A percentile compares a stretch with the other conserved stretches of the same genome.
Evolutionary conservation across 2,888 invertebrate species (phyloP).

Genomic region (Toxonevra muliebris): DNA sequence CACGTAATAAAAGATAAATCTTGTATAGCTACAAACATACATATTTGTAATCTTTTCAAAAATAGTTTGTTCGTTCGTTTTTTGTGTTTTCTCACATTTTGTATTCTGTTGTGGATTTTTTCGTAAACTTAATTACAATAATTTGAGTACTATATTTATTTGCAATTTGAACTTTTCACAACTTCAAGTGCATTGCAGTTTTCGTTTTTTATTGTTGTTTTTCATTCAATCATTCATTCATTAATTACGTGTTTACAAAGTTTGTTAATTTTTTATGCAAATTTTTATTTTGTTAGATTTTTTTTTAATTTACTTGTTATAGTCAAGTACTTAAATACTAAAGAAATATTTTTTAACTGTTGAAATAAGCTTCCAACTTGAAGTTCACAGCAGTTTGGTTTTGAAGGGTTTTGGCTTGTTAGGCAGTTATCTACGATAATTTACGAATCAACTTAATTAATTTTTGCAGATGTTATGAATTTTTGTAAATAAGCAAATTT

Average conservation of each 20-base stretch:
- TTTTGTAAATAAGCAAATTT: too few species aligned
- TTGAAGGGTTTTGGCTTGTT: too few species aligned
- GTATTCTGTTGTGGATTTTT: constrained; percentile 10
- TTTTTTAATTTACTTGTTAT: constrained; percentile 1
- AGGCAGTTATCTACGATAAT: too few species aligned
- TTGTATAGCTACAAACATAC: neutral
- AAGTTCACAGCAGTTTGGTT: neutral
- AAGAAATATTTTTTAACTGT: too few species aligned
- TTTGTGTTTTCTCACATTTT: constrained; percentile 19
- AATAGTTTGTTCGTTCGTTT: neutral
- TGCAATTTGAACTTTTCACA: neutral
- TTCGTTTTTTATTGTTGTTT: too few species aligned
- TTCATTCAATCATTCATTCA: constrained; percentile 17
- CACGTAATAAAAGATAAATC: constrained; percentile 8
- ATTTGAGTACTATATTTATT: constrained; percentile 21
- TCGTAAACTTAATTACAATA: constrained; percentile 28
- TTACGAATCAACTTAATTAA: too few species aligned
- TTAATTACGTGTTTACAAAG: constrained; percentile 32
- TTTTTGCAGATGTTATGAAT: too few species aligned
- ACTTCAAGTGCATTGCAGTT: neutral
- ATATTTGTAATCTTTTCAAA: too few species aligned
- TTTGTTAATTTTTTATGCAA: constrained; percentile 31
- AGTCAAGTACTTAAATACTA: too few species aligned
- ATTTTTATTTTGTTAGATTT: constrained; percentile 2
- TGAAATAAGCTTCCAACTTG: neutral